These are phyloP conservation scores for Drosophila orosa DNA, from an alignment of 1,140 invertebrate species.

Conservation along the genomic window DNA sequence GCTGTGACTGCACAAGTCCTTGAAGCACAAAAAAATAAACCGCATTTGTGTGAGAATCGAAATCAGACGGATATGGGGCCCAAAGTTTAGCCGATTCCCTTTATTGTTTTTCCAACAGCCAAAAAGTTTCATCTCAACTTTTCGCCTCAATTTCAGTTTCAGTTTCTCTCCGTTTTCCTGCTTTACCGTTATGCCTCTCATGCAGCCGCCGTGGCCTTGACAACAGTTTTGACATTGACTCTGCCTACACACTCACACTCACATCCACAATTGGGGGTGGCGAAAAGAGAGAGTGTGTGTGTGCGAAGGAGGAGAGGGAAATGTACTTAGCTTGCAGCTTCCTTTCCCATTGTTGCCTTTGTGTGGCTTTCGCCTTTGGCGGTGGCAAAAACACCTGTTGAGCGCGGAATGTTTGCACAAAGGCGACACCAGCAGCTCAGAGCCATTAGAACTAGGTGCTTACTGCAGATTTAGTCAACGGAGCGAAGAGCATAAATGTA, in stretches of 20 bases:
- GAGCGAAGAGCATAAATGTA: conserved; percentile 13
- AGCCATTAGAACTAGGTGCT: conserved; percentile 11
- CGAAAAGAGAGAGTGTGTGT: not conserved
- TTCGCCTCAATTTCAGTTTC: conserved; percentile 21
- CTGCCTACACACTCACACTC: not conserved
- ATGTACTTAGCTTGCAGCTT: conserved; percentile 37
- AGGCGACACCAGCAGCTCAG: conserved; percentile 13
- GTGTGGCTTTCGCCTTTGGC: conserved; percentile 21
- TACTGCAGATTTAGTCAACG: conserved; percentile 23
- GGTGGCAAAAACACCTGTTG: conserved; percentile 36
- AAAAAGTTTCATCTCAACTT: conserved; percentile 31
- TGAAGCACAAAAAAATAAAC: conserved; percentile 13
- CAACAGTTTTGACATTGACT: conserved; percentile 56
- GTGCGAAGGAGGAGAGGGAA: conserved; percentile 11
- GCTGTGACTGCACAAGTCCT: conserved; percentile 30
- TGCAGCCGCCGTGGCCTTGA: conserved; percentile 39
- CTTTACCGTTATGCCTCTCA: conserved; percentile 16
- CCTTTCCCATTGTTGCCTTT: conserved; percentile 31
- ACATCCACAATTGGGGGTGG: not conserved
- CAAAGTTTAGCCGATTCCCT: conserved; percentile 31
- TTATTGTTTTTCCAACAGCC: conserved; percentile 13
- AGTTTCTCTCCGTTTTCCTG: conserved; percentile 1
- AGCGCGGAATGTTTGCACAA: conserved; percentile 14
- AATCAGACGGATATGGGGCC: conserved; percentile 14
- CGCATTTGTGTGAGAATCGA: conserved; percentile 9